These are phyloP conservation scores for Eurystomus glaucurus DNA, from an alignment of 2,797 vertebrate species.

Conservation along the genomic window DNA sequence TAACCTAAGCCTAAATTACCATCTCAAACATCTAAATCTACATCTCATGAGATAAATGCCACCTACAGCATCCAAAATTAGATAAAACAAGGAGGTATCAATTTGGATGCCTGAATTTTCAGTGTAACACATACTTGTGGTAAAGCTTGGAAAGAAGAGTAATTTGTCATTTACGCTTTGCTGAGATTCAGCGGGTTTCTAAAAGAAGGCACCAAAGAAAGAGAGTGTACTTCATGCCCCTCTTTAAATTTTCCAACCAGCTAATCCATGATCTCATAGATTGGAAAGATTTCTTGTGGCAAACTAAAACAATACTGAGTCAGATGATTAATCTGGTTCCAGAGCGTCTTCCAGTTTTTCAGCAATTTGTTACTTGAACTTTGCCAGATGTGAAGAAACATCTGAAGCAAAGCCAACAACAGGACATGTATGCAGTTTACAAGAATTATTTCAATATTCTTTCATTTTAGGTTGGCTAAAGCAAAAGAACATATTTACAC, in stretches of 20 bases:
- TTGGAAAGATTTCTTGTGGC: constrained; percentile 67
- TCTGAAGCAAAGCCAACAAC: constrained; percentile 60
- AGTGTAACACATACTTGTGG: not conserved
- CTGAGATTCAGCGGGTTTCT: constrained; percentile 34
- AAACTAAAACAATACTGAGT: constrained; percentile 65
- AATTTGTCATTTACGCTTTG: not conserved
- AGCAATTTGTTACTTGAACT: constrained; percentile 50
- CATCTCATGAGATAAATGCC: not conserved
- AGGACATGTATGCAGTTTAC: constrained; percentile 6
- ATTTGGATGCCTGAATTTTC: not conserved
- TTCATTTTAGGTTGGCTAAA: not conserved
- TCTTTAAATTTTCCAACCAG: constrained; percentile 55
- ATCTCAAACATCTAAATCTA: not conserved
- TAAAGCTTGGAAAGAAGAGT: constrained; percentile 2
- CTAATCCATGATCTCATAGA: constrained; percentile 75
- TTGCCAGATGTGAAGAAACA: constrained; percentile 68
- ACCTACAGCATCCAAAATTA: not conserved
- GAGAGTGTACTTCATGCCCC: not conserved
- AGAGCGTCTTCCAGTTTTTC: constrained; percentile 48
- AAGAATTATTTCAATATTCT: constrained; percentile 4
- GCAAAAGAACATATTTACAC: not conserved
- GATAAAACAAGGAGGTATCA: not conserved
- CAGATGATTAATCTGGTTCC: constrained; percentile 72
- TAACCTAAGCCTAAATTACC: not conserved
- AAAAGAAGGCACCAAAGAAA: not conserved